Evolutionary conservation across 2,113 vertebrate species (phyloP).

Genomic region (Oncorhynchus tshawytscha): DNA sequence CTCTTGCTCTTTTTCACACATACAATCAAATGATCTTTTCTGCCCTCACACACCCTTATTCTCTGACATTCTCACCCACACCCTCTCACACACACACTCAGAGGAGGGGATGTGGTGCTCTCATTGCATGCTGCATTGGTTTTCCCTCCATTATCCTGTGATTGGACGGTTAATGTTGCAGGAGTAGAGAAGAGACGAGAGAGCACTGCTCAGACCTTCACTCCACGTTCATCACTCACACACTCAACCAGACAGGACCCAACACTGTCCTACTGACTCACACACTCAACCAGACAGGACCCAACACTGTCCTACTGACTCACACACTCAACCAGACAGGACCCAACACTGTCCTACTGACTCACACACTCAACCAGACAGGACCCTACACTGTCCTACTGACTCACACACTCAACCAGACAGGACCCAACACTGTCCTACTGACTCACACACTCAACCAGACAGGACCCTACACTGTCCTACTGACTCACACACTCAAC

Average conservation of each 20-base stretch:
- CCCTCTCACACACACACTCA: slow-evolving; percentile 4
- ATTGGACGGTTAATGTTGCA: slow-evolving; percentile 59
- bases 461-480: too few relatives aligned
- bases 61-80: not conserved
- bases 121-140: slow-evolving; percentile 30
- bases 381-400: too few relatives aligned
- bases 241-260: not conserved
- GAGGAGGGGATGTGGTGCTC: too few relatives aligned
- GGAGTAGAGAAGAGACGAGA: not conserved
- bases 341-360: too few relatives aligned
- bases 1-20: not conserved
- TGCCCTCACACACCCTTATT: not conserved
- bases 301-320: slow-evolving; percentile 3
- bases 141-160: slow-evolving; percentile 55
- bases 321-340: not conserved
- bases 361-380: too few relatives aligned
- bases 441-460: not conserved
- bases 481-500: too few relatives aligned
- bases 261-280: slow-evolving; percentile 1
- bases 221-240: slow-evolving; percentile 15
- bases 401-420: not conserved
- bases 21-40: not conserved
- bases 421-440: not conserved
- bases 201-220: slow-evolving; percentile 24
- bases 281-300: not conserved